Conservation (phyloP, 2,113 vertebrate genomes). For the Panthera tigris region DNA sequence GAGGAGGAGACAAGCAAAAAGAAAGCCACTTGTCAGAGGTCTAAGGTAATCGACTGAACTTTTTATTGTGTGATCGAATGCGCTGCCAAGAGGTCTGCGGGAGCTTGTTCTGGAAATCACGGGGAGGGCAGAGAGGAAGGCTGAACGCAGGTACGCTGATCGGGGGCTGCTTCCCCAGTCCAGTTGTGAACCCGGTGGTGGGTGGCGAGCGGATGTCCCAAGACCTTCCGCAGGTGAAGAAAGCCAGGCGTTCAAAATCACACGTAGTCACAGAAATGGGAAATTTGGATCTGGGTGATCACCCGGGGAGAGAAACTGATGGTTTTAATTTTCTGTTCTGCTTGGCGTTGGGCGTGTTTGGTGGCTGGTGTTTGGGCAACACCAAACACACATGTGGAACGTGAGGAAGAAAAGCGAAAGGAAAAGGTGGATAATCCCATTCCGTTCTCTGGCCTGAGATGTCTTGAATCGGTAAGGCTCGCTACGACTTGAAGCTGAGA, state of each 20-base stretch:
- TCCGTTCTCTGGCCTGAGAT: background rate
- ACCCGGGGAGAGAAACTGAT: background rate
- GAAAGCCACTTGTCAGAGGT: background rate
- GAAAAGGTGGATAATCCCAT: background rate
- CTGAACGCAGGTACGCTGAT: accelerated
- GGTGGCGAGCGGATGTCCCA: too few species aligned
- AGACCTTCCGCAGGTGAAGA: background rate
- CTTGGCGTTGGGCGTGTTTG: background rate
- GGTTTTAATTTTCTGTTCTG: background rate
- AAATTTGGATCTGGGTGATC: background rate
- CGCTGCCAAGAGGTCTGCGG: background rate
- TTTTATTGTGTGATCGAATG: background rate
- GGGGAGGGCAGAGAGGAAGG: background rate
- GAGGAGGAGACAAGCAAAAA: background rate
- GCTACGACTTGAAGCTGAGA: background rate
- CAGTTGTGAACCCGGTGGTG: background rate
- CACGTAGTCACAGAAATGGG: background rate
- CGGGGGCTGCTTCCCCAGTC: background rate
- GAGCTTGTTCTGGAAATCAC: background rate
- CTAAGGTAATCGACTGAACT: background rate
- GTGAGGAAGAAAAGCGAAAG: background rate
- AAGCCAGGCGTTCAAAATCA: background rate
- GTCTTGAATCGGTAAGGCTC: background rate
- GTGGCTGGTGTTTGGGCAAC: background rate
- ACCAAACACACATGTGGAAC: background rate